Base-by-base conservation (phyloP, 1,140 invertebrate genomes). In the Macrobrachium nipponense region DNA sequence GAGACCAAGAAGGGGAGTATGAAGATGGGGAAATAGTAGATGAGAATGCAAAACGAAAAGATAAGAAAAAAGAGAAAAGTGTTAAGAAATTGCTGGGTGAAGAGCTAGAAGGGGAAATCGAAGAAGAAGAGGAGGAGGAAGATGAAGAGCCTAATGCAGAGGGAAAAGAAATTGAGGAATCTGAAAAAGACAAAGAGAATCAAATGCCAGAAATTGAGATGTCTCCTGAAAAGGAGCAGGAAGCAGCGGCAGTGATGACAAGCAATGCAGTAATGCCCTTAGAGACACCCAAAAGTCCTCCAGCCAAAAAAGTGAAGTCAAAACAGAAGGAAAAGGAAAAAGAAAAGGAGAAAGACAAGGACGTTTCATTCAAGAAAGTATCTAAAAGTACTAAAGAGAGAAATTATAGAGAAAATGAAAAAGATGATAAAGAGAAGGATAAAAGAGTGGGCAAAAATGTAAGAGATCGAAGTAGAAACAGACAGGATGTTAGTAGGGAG, bases 11-110 rank as follows among this genome's bases (percentile, higher is more conserved):
- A 12, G 90, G 87, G 20, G 91, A 91, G 80, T 90, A 89, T 83
- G 92, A 92, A 90, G 93, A 93, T 86, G 93, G 93, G 6, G 93
- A 94, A 90, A 93, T 93, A 36, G 91, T 93, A 10, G 92, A 92
- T 15, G 88, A 86, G 88, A 90, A 58, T 91, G 91, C 76, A 88
- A 90, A 27, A 91, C 80, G 77, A 86, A 90, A 79, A 88, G 88
- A 89, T 18, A 86, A 86, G 58, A 85, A 91, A 90, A 77, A 91
- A 92, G 88, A 90, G 78, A 89, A 90, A 90, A 36, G 80, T 77
- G 72, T 8, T 73, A 73, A 75, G 17, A 87, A 82, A 77, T 59
- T 59, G 73, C 68, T 82, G 51, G 86, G 58, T 76, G 81, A 77
- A 91, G 90, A 89, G 86, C 80, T 73, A 81, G 23, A 58, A 27